Conservation (phyloP, 2,888 invertebrate species). For the Cryptosula pallasiana region DNA sequence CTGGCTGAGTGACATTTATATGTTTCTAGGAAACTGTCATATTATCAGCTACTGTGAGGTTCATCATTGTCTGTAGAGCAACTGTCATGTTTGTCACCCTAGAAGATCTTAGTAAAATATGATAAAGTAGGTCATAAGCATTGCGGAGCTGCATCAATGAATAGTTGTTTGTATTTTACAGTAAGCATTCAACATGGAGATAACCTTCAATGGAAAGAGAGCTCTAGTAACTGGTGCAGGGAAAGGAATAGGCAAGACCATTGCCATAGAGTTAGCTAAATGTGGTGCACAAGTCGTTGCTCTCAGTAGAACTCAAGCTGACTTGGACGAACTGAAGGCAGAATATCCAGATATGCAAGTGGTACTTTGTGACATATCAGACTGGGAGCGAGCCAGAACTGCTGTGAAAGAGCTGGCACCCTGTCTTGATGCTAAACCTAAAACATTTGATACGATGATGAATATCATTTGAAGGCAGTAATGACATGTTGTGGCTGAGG, state of each 20-base stretch:
- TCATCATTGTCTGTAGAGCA: too few relatives aligned
- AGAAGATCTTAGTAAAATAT: too few relatives aligned
- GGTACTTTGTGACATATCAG: constrained; percentile 66
- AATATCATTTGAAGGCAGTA: constrained; percentile 70
- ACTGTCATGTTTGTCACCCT: too few relatives aligned
- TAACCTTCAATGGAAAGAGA: constrained; percentile 66
- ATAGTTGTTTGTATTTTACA: too few relatives aligned
- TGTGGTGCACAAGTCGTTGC: constrained; percentile 74
- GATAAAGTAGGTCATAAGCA: too few relatives aligned
- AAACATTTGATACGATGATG: constrained; percentile 67
- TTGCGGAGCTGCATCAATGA: too few relatives aligned
- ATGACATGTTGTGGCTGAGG: constrained; percentile 72
- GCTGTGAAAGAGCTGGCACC: constrained; percentile 67
- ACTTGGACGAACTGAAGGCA: constrained; percentile 62
- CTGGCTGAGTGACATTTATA: too few relatives aligned
- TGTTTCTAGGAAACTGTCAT: too few relatives aligned
- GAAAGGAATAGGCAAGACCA: constrained; percentile 74
- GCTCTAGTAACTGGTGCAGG: constrained; percentile 84
- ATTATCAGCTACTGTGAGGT: too few relatives aligned
- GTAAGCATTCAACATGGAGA: too few relatives aligned
- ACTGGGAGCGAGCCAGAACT: constrained; percentile 77
- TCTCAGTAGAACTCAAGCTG: constrained; percentile 64
- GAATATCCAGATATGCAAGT: constrained; percentile 36
- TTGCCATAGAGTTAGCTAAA: constrained; percentile 65
- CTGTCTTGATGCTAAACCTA: constrained; percentile 65